These are phyloP conservation scores for Cheilosia variabilis DNA, from an alignment of 2,888 invertebrate species.

Conservation along the genomic window DNA sequence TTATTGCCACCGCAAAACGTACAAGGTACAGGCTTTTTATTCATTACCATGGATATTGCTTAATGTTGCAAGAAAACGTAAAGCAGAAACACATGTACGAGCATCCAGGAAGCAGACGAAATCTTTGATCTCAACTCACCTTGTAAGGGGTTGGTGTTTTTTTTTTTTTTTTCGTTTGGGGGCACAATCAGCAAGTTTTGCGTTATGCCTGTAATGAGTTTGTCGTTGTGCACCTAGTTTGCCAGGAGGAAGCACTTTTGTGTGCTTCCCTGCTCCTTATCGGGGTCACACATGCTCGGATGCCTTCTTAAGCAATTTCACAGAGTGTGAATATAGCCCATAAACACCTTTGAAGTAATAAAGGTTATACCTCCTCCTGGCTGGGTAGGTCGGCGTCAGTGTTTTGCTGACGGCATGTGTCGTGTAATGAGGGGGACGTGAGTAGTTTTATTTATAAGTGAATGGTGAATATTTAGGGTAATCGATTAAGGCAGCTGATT, in stretches of 20 bases:
- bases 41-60: constrained; percentile 72
- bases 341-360: constrained; percentile 75
- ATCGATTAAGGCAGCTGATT: constrained; percentile 6
- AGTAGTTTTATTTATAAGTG: constrained; percentile 17
- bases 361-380: constrained; percentile 43
- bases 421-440: constrained; percentile 39
- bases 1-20: constrained; percentile 65
- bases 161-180: background rate
- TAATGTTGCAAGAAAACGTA: constrained; percentile 74
- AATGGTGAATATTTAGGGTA: background rate
- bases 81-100: constrained; percentile 63
- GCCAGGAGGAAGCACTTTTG: constrained; percentile 45
- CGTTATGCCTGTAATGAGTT: constrained; percentile 74
- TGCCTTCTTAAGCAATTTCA: constrained; percentile 73
- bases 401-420: constrained; percentile 8
- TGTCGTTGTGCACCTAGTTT: constrained; percentile 69
- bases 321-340: constrained; percentile 66
- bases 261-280: constrained; percentile 52
- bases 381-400: background rate
- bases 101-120: constrained; percentile 16
- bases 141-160: constrained; percentile 22
- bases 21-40: constrained; percentile 62
- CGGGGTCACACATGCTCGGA: constrained; percentile 72
- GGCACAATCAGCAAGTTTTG: constrained; percentile 71
- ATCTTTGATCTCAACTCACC: constrained; percentile 72